Evolutionary conservation across 2,797 vertebrate genomes (phyloP).

Genomic region (Phataginus tricuspis): DNA sequence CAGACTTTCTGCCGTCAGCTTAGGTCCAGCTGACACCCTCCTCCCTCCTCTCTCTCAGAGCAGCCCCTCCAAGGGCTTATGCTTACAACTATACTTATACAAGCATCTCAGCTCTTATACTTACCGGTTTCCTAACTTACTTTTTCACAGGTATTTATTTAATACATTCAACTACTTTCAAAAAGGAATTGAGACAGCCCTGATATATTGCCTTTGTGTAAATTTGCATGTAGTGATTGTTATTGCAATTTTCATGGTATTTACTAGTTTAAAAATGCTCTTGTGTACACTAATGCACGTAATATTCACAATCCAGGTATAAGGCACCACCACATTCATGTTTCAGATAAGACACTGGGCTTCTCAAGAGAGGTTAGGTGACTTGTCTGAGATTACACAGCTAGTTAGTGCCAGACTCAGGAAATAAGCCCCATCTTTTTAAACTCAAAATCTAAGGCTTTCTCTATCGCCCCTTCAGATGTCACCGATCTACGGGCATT

Average conservation of each 20-base stretch:
- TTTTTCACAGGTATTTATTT: not conserved
- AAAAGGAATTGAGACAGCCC: not conserved
- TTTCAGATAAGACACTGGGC: not conserved
- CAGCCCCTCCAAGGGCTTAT: not conserved
- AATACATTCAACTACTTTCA: not conserved
- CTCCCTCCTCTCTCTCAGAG: not conserved
- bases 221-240: not conserved
- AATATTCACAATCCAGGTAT: not conserved
- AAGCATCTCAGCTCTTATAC: not conserved
- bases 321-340: not conserved
- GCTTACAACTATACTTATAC: not conserved
- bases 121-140: not conserved
- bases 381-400: not conserved
- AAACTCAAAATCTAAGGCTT: not conserved
- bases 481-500: not conserved
- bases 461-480: not conserved
- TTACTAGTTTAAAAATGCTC: not conserved
- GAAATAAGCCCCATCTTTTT: not conserved
- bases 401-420: not conserved
- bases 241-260: not conserved
- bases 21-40: accelerated
- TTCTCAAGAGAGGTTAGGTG: not conserved
- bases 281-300: not conserved
- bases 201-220: not conserved
- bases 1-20: not conserved